phyloP scores from a whole-genome alignment of 2,888 invertebrate species.

The Caenorhabditis sp. region DNA sequence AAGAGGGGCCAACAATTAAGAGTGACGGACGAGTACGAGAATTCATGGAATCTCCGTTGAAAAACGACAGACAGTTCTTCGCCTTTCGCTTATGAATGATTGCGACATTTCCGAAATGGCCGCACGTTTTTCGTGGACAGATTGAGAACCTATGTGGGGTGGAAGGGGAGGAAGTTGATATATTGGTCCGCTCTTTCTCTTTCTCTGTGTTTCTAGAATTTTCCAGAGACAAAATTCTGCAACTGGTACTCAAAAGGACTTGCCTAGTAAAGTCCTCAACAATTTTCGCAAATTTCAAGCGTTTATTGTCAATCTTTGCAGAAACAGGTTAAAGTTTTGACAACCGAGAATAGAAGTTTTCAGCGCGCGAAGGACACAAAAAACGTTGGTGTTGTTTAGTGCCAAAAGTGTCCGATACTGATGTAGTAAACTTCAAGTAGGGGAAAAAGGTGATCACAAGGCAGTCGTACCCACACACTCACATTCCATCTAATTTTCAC shows the following conservation, averaged over 20 bases:
- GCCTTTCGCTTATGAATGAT: constrained; percentile 42
- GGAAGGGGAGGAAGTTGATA: neutral
- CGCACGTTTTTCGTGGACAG: no score
- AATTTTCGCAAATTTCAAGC: no score
- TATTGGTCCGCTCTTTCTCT: neutral
- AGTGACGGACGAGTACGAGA: constrained; percentile 20
- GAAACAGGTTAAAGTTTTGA: no score
- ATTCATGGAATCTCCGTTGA: constrained; percentile 22
- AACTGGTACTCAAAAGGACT: no score
- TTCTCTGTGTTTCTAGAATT: no score
- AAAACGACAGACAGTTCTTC: constrained; percentile 9
- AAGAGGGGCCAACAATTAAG: constrained; percentile 24
- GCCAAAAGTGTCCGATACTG: constrained; percentile 8
- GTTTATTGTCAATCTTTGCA: no score
- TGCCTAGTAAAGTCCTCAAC: no score
- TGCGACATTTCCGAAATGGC: constrained; percentile 44
- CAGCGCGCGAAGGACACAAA: no score
- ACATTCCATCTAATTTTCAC: neutral
- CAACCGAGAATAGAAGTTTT: constrained; percentile 7
- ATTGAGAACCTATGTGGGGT: constrained; percentile 5
- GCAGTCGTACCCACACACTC: constrained; percentile 14
- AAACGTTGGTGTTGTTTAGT: constrained; percentile 7
- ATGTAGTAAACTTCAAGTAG: constrained; percentile 25
- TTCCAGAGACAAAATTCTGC: no score
- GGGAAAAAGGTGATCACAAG: constrained; percentile 31